Evolutionary conservation across 2,797 vertebrate species (phyloP).

Genomic region (Ptychadena robeensis): DNA sequence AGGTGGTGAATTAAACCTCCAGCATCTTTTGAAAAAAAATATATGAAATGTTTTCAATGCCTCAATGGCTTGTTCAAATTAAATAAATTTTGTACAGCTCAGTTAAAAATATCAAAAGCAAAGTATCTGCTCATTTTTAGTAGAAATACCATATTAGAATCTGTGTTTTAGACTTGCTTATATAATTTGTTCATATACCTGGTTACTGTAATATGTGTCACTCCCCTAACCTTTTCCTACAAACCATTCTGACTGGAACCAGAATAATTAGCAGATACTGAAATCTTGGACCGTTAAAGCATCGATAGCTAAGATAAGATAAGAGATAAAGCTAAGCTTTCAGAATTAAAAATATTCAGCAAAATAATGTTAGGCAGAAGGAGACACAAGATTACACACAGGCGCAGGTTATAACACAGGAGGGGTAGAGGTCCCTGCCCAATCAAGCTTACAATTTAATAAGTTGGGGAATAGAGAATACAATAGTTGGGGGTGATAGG

Average conservation of each 20-base stretch:
- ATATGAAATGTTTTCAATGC: conserved; percentile 1
- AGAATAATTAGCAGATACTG: too few species aligned
- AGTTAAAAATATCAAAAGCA: not conserved
- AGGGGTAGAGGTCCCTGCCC: too few species aligned
- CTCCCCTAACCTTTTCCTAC: not conserved
- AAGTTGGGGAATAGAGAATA: too few species aligned
- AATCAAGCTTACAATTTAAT: too few species aligned
- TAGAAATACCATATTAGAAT: not conserved
- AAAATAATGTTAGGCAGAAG: too few species aligned
- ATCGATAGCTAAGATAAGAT: too few species aligned
- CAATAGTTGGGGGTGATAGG: too few species aligned
- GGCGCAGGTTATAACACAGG: too few species aligned
- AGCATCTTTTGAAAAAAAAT: not conserved
- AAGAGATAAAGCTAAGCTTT: too few species aligned
- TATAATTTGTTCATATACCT: not conserved
- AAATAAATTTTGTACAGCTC: not conserved
- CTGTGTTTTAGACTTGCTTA: not conserved
- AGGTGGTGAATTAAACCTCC: not conserved
- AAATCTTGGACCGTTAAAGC: too few species aligned
- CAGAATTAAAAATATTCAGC: too few species aligned
- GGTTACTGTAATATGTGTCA: not conserved
- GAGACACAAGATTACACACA: too few species aligned
- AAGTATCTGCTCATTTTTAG: not conserved
- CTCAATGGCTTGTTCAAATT: not conserved
- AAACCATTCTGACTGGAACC: not conserved